Evolutionary conservation across 2,888 invertebrate species (phyloP).

Genomic region (Rhopalosiphum nymphaeae): DNA sequence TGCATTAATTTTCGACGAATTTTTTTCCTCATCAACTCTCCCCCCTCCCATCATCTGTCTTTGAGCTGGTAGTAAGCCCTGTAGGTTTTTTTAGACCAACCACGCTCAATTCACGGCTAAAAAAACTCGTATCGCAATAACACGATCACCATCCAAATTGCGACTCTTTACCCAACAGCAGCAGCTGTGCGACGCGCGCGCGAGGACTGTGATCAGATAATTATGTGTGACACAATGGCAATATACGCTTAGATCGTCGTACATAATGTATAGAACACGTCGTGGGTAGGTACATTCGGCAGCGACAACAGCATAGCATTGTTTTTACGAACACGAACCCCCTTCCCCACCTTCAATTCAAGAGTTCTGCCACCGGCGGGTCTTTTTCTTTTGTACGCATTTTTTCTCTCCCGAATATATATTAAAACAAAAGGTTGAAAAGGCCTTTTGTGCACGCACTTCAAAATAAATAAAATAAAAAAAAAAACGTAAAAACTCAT

Average conservation of each 20-base stretch:
- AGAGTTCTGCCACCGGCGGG: conserved; percentile 34
- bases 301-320: background rate
- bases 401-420: background rate
- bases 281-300: background rate
- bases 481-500: conserved; percentile 28
- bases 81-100: background rate
- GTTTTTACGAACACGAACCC: conserved; percentile 41
- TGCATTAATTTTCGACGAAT: conserved; percentile 59
- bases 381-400: conserved; percentile 30
- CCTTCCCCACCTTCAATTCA: background rate
- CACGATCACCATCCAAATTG: background rate
- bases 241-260: background rate
- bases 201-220: conserved; percentile 50
- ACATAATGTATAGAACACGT: background rate
- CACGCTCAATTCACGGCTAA: background rate
- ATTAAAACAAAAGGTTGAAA: conserved; percentile 62
- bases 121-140: background rate
- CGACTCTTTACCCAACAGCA: background rate
- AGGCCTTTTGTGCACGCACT: conserved; percentile 55
- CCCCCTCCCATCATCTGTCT: background rate
- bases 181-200: conserved; percentile 18
- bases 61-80: background rate
- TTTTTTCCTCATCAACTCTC: conserved; percentile 1
- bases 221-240: background rate
- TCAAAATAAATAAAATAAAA: conserved; percentile 15